phyloP scores from a whole-genome alignment of 1,140 invertebrate genomes.

The Pogonomyrmex californicus region DNA sequence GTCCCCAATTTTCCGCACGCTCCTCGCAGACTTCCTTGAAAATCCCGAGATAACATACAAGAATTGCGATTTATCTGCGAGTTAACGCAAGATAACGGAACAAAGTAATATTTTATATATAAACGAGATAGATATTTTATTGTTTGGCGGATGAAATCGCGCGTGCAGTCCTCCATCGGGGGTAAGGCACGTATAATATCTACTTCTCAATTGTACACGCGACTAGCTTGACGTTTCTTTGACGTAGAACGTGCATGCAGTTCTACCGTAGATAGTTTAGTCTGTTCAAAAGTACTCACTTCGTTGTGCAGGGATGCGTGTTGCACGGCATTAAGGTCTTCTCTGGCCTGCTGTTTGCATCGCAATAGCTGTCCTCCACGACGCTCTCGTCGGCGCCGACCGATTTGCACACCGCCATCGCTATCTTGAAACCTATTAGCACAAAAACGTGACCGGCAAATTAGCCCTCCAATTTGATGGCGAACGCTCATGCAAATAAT shows the following conservation, averaged over 20 bases:
- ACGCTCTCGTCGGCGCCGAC: slow-evolving; percentile 91
- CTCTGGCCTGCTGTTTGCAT: slow-evolving; percentile 91
- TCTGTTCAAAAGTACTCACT: slow-evolving; percentile 89
- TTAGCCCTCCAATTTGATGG: background rate
- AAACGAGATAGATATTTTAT: background rate
- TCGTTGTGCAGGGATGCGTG: slow-evolving; percentile 94
- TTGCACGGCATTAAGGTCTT: slow-evolving; percentile 93
- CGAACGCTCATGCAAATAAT: slow-evolving; percentile 2
- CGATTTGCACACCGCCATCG: slow-evolving; percentile 92
- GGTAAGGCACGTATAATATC: background rate
- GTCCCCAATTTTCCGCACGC: slow-evolving; percentile 17
- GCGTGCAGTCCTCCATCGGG: background rate
- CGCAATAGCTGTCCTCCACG: slow-evolving; percentile 93
- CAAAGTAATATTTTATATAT: slow-evolving; percentile 1
- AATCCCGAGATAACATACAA: background rate
- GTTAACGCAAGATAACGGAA: background rate
- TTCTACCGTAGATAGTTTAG: slow-evolving; percentile 27
- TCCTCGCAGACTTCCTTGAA: slow-evolving; percentile 34
- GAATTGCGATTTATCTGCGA: slow-evolving; percentile 22
- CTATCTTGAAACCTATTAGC: slow-evolving; percentile 93
- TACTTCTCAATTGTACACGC: slow-evolving; percentile 31
- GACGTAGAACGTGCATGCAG: slow-evolving; percentile 61
- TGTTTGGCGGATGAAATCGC: background rate
- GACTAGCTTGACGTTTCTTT: slow-evolving; percentile 45
- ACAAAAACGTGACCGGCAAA: slow-evolving; percentile 74